Percentiles rank a stretch among this genome's conserved stretches.
Conservation (phyloP, 2,888 invertebrate species). For the Siphlonurus alternatus region DNA sequence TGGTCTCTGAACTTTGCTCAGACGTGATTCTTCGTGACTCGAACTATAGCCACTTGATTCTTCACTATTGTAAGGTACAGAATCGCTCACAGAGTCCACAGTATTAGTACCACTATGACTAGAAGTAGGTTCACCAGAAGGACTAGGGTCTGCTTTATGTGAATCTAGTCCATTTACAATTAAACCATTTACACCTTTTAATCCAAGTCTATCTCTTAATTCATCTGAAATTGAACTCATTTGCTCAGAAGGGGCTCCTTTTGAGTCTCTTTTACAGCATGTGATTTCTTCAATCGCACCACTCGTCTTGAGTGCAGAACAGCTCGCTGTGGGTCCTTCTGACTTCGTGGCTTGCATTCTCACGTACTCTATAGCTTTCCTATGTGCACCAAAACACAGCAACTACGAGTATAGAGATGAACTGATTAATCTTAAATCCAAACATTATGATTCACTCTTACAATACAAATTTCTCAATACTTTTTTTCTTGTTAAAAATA, state of each 20-base stretch:
- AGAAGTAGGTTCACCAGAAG: background rate
- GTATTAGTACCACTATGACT: background rate
- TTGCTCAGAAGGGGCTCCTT: background rate
- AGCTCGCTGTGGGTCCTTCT: background rate
- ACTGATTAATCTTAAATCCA: background rate
- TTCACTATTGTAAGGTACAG: background rate
- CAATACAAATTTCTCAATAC: background rate
- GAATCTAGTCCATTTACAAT: background rate
- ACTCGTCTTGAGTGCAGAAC: background rate
- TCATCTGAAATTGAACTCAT: background rate
- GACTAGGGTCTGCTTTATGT: background rate
- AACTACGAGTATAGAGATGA: background rate
- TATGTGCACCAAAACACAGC: background rate
- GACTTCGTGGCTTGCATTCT: background rate
- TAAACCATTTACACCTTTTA: background rate
- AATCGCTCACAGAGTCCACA: background rate
- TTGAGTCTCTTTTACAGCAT: background rate
- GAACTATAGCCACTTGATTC: conserved; percentile 1
- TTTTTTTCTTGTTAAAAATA: background rate
- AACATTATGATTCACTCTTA: background rate
- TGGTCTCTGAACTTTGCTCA: background rate
- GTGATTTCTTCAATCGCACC: background rate
- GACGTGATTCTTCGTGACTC: background rate
- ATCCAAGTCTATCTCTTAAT: background rate
- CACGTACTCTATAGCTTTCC: background rate